These are phyloP conservation scores for Choristoneura fumiferana DNA, from an alignment of 1,140 invertebrate species.

Conservation along the genomic window DNA sequence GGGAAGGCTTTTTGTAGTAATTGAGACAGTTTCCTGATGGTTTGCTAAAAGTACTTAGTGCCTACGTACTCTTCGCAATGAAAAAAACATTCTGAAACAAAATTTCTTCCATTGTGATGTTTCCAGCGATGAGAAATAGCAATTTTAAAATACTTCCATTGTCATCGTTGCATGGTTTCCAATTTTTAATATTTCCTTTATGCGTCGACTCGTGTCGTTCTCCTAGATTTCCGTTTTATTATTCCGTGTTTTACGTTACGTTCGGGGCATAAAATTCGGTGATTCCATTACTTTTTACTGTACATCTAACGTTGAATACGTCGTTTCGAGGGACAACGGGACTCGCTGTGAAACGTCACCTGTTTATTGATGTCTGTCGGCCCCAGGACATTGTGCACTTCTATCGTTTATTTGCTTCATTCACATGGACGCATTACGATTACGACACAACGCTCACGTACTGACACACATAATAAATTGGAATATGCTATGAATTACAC, in stretches of 20 bases:
- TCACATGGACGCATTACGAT: neutral
- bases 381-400: neutral
- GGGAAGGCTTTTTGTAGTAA: neutral
- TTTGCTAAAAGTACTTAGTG: neutral
- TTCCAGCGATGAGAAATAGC: too few species aligned
- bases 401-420: neutral
- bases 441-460: neutral
- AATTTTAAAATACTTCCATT: too few species aligned
- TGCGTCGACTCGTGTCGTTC: neutral
- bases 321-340: neutral
- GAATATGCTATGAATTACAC: neutral
- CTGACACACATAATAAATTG: neutral
- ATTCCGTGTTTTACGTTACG: neutral
- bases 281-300: conserved; percentile 12
- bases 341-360: conserved; percentile 1
- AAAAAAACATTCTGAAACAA: too few species aligned
- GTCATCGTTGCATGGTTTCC: neutral
- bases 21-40: neutral
- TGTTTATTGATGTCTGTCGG: conserved; percentile 10
- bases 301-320: neutral
- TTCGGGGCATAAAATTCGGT: conserved; percentile 1
- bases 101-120: too few species aligned
- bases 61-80: too few species aligned
- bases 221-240: neutral
- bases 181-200: neutral